phyloP scores from a whole-genome alignment of 1,140 invertebrate species.

The Sarcophaga bullata region DNA sequence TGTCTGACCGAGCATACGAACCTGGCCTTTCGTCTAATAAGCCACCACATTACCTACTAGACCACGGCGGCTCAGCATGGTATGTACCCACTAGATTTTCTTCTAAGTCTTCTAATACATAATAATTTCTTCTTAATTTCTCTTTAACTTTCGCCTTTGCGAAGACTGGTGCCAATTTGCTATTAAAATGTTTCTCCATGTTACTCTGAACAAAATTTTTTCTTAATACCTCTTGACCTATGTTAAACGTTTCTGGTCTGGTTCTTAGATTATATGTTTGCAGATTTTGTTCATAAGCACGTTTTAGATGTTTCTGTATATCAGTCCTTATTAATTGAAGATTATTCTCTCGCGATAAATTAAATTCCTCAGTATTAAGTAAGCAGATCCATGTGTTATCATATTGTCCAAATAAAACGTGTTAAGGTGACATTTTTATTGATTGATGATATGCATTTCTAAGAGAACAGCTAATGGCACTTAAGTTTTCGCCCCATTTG shows the following conservation, averaged over 20 bases:
- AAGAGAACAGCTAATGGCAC: conserved; percentile 42
- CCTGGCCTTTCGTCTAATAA: too few relatives aligned
- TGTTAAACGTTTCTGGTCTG: not conserved
- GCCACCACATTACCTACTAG: too few relatives aligned
- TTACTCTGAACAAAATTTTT: conserved; percentile 1
- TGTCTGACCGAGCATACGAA: too few relatives aligned
- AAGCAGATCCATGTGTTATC: conserved; percentile 15
- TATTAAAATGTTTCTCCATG: not conserved
- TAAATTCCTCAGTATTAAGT: not conserved
- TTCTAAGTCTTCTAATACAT: not conserved
- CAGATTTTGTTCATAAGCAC: not conserved
- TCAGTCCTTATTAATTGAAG: not conserved
- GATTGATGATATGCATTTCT: conserved; percentile 39
- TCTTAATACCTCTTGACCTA: not conserved
- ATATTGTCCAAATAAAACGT: conserved; percentile 23
- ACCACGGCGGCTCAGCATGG: not conserved
- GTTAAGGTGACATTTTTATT: not conserved
- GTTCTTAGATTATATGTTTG: not conserved
- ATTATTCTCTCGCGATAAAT: not conserved
- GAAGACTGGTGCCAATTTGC: not conserved
- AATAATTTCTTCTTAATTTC: not conserved
- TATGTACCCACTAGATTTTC: not conserved
- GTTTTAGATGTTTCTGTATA: not conserved
- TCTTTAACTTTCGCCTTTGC: not conserved
- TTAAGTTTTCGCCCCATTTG: conserved; percentile 46